Conservation (phyloP, 2,797 vertebrate genomes). For the Microctenopoma steveboyesi region DNA sequence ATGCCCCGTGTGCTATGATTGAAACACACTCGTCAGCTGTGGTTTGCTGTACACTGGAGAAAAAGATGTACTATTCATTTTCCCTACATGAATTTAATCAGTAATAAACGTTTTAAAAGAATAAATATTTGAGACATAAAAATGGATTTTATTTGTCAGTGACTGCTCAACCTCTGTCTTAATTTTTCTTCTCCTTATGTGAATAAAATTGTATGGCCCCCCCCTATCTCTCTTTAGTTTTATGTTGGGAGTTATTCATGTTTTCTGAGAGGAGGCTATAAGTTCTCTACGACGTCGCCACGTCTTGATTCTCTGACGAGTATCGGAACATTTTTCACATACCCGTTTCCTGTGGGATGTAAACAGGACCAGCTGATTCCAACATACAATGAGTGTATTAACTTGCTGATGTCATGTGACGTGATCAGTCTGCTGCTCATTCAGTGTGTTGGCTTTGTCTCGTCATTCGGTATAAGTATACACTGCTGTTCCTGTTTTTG, state of each 20-base stretch:
- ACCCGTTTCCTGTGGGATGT: background rate
- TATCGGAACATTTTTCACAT: background rate
- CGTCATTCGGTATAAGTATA: too few relatives aligned
- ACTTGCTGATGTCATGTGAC: too few relatives aligned
- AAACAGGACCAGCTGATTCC: background rate
- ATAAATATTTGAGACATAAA: slow-evolving; percentile 82
- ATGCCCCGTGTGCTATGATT: slow-evolving; percentile 72
- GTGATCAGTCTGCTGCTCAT: too few relatives aligned
- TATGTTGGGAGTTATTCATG: background rate
- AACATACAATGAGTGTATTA: too few relatives aligned
- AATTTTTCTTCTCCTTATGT: slow-evolving; percentile 44
- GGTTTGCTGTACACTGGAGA: slow-evolving; percentile 88
- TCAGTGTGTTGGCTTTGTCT: too few relatives aligned
- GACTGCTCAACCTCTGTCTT: slow-evolving; percentile 52
- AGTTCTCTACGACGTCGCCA: too few relatives aligned
- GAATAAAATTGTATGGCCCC: slow-evolving; percentile 56
- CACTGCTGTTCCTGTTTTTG: too few relatives aligned
- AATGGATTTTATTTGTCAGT: slow-evolving; percentile 63
- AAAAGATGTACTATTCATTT: slow-evolving; percentile 82
- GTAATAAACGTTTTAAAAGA: slow-evolving; percentile 86
- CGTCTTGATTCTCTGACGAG: background rate
- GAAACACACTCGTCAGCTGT: slow-evolving; percentile 80
- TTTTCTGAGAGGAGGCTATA: background rate
- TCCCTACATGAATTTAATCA: slow-evolving; percentile 82
- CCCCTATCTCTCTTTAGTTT: background rate